Base-by-base conservation (phyloP, 2,888 invertebrate species). In the Parnassius mnemosyne region DNA sequence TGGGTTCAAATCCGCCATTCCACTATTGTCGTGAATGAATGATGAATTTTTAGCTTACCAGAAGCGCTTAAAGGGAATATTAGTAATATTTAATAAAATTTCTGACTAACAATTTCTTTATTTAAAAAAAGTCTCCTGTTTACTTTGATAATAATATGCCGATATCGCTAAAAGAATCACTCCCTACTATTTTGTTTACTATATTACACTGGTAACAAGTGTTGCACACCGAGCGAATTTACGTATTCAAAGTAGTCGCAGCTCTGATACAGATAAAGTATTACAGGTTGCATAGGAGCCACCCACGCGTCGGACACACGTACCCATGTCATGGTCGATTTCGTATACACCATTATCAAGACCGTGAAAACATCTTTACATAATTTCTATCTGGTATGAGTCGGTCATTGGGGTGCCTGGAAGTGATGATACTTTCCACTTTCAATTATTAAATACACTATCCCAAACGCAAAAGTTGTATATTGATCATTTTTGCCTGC, bases 281-380 rank as follows among this genome's bases (percentile, higher is more conserved):
- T 60, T 20, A 25, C 74, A 74, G 74, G 73, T 75, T 71, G 69
- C 70, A 59, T 57, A 64, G 55, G 46, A 69, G 64, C 67, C 73
- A 69, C 76, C 79, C 71, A 78, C 78, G 71, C 71, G 66, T 13
- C 49, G 13, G 42, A 41, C 75, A 41, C 75, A 71, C 73, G 74
- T 76, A 69, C 76, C 78, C 74, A 77, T 81, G 81, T 82, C 82
- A 84, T 78, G 84, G 82, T 81, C 83, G 79, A 83, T 81, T 81
- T 77, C 75, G 73, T 77, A 71, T 75, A 79, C 79, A 81, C 73
- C 71, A 76, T 65, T 77, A 73, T 65, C 77, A 79, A 84, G 86
- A 87, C 87, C 87, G 87, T 87, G 85, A 89, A 87, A 85, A 84
- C 80, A 66, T 71, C 84, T 85, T 87, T 89, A 87, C 89, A 87